These are phyloP conservation scores for Philotrypesis tridentata DNA, from an alignment of 1,140 invertebrate genomes.

Conservation along the genomic window DNA sequence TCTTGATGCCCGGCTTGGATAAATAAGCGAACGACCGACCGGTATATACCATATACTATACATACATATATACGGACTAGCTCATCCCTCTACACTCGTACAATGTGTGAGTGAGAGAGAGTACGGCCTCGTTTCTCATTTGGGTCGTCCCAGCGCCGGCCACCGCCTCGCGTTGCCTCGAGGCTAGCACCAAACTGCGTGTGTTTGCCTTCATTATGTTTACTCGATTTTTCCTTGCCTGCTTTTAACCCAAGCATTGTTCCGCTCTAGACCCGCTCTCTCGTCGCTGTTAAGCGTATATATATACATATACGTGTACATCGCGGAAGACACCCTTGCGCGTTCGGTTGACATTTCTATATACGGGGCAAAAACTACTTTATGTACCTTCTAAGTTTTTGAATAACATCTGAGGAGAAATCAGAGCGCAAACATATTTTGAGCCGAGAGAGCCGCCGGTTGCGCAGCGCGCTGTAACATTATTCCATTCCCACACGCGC, in stretches of 20 bases:
- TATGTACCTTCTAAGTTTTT: too few species aligned
- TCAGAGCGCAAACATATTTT: not conserved
- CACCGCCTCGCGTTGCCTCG: not conserved
- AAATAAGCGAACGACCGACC: conserved; percentile 12
- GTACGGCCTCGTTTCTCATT: conserved; percentile 10
- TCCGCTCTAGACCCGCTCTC: too few species aligned
- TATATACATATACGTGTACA: too few species aligned
- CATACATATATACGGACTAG: not conserved
- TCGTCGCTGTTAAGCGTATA: too few species aligned
- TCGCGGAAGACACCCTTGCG: too few species aligned
- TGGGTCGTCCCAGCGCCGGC: not conserved
- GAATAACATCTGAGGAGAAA: not conserved
- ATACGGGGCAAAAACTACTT: too few species aligned
- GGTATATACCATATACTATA: too few species aligned
- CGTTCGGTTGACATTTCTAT: too few species aligned
- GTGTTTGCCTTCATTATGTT: not conserved
- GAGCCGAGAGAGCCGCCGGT: too few species aligned
- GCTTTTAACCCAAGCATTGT: not conserved
- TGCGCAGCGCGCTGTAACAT: not conserved
- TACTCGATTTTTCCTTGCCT: not conserved
- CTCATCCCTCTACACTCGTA: not conserved
- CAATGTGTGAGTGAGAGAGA: not conserved
- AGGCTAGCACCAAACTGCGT: not conserved
- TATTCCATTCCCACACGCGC: not conserved
- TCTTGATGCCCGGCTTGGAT: conserved; percentile 9